These are phyloP conservation scores for Muscicapa striata DNA, from an alignment of 2,797 vertebrate species.

Conservation along the genomic window DNA sequence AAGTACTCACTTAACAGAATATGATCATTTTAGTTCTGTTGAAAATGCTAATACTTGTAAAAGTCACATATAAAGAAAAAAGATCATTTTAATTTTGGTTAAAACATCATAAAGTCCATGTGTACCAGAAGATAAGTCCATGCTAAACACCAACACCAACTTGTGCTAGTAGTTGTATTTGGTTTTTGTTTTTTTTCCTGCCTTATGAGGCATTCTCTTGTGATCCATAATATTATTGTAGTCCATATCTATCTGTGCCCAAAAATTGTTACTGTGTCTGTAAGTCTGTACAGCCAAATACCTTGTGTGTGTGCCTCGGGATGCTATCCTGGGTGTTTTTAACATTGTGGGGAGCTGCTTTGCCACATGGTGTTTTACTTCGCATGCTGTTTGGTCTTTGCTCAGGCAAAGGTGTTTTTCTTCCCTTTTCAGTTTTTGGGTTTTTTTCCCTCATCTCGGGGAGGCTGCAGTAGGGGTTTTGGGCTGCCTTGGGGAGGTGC, in stretches of 20 bases:
- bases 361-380: rapidly evolving
- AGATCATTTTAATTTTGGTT: background rate
- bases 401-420: background rate
- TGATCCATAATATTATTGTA: background rate
- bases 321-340: background rate
- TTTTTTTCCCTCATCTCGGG: rapidly evolving
- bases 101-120: background rate
- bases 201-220: background rate
- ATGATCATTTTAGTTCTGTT: background rate
- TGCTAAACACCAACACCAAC: background rate
- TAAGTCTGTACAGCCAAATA: background rate
- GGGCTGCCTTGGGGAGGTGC: background rate
- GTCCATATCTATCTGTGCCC: background rate
- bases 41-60: background rate
- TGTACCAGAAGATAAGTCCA: background rate
- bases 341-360: background rate
- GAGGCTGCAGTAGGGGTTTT: background rate
- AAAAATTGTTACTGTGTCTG: background rate
- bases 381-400: background rate
- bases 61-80: background rate
- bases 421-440: background rate
- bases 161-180: background rate
- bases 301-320: too few relatives aligned
- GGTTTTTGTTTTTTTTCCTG: too few relatives aligned
- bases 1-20: background rate